Percentiles rank a stretch among this genome's conserved stretches.
These are phyloP conservation scores for Spondyliosoma cantharus DNA, from an alignment of 2,797 vertebrate genomes.

Conservation along the genomic window DNA sequence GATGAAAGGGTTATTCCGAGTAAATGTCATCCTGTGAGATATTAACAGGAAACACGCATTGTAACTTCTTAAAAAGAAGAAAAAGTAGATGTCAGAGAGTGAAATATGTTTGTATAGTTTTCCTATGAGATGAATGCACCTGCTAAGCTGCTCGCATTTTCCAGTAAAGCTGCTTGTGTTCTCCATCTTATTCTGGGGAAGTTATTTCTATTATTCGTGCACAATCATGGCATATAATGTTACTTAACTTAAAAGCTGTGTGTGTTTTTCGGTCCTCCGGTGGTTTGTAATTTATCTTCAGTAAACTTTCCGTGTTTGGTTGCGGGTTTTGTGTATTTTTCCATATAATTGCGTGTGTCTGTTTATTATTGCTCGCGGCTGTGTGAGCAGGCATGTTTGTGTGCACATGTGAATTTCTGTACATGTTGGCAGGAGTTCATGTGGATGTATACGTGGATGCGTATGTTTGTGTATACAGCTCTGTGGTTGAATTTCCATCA, in stretches of 20 bases:
- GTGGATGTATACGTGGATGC: neutral
- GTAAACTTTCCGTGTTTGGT: constrained; percentile 49
- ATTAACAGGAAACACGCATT: constrained; percentile 54
- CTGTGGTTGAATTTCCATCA: constrained; percentile 42
- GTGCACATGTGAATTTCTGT: constrained; percentile 24
- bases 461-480: constrained; percentile 9
- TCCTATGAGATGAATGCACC: constrained; percentile 20
- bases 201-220: constrained; percentile 20
- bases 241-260: neutral
- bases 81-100: constrained; percentile 32
- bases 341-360: constrained; percentile 44
- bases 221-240: neutral
- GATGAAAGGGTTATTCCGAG: constrained; percentile 40
- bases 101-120: constrained; percentile 3
- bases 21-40: constrained; percentile 48
- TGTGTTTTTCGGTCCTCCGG: constrained; percentile 20
- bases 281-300: constrained; percentile 33
- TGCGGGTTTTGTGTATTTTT: constrained; percentile 34
- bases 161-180: constrained; percentile 9
- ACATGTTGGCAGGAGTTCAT: constrained; percentile 29
- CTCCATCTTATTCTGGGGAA: neutral
- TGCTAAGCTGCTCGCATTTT: neutral
- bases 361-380: constrained; percentile 59
- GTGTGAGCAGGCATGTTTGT: constrained; percentile 10
- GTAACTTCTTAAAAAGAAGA: constrained; percentile 26